Conservation (phyloP, 2,797 vertebrate genomes). For the Dendrocincla fuliginosa region DNA sequence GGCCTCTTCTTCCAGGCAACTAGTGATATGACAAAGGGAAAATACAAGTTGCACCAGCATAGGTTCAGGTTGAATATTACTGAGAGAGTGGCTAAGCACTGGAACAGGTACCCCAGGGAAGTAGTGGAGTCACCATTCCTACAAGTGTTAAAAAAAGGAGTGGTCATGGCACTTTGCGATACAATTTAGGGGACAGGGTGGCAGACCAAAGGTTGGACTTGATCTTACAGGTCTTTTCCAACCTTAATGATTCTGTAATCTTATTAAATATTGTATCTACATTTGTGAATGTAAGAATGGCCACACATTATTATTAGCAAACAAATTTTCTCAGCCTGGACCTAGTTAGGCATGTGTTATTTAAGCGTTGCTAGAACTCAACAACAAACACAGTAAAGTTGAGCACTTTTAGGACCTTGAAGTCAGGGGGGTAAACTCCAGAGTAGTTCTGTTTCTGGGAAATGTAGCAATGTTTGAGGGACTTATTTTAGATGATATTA, state of each 20-base stretch:
- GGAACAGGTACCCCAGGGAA: neutral
- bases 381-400: neutral
- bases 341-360: neutral
- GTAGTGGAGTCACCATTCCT: neutral
- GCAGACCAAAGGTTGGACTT: neutral
- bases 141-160: neutral
- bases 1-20: fast-evolving
- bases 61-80: neutral
- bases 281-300: neutral
- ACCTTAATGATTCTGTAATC: neutral
- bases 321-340: neutral
- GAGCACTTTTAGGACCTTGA: neutral
- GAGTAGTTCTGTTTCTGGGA: neutral
- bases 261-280: neutral
- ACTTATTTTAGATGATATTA: neutral
- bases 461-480: fast-evolving
- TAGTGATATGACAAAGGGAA: neutral
- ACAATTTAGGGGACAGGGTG: neutral
- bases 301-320: neutral
- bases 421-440: neutral
- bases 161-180: neutral
- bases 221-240: neutral
- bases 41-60: neutral
- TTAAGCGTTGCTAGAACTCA: neutral
- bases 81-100: neutral